Base-by-base conservation (phyloP, 2,113 vertebrate genomes). In the Chitala chitala region DNA sequence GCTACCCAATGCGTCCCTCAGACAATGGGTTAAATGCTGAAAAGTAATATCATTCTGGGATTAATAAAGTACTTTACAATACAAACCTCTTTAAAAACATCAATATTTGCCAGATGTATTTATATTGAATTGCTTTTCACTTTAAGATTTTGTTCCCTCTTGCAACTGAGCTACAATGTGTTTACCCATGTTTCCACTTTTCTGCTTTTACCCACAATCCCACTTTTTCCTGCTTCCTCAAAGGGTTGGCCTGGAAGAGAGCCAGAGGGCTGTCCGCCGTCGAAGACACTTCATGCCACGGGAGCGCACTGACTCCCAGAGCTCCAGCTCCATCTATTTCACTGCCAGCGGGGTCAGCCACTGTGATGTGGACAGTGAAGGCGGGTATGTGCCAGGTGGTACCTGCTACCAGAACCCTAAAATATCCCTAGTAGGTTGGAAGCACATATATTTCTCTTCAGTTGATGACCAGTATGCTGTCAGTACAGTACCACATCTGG, bases 291-390 rank as follows among this genome's bases (percentile, higher is more conserved):
- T 82, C 0, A 80, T 90, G 68, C 33, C 81, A n/a, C 87, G 94
- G 15, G 96, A 96, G n/a, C 93, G 95, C 22, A 89, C 92, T 0
- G 94, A 97, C 71, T 98, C 95, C 68, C 86, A 89, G 0, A 89
- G 90, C 71, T 98, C 96, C 84, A 97, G 94, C 78, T 98, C 96
- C 0, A 87, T 98, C 77, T 98, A 98, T 79, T 98, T 98, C 88
- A 95, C 93, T 0, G 90, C 96, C 73, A 92, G 92, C 75, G 93
- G 93, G 0, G 20, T 73, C 24, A 89, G 87, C 64, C n/a, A 73
- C 0, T 92, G 88, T 0, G 94, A 91, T n/a, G 91, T 86, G 0
- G 94, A 95, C 83, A 98, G 95, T 0, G 95, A 98, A 77, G 95
- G 90, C 0, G 96, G 95, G 96, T 98, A 79, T 79, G 94, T 75